phyloP scores from a whole-genome alignment of 2,797 vertebrate species.

The Phrynocephalus guinanensis region DNA sequence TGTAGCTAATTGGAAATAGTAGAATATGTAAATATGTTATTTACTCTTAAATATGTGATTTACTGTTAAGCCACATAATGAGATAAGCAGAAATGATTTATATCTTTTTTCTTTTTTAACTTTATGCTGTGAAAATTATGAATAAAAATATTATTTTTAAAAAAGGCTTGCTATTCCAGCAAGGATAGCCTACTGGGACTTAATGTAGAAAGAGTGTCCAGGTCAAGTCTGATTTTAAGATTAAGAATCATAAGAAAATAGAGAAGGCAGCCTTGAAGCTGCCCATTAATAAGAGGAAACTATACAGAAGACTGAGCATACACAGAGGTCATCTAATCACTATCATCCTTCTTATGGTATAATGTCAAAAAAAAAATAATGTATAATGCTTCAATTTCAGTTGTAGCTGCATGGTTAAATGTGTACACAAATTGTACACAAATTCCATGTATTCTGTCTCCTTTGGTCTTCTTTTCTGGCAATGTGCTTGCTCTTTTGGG shows the following conservation, averaged over 20 bases:
- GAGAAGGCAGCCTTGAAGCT: neutral
- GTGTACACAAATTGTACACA: neutral
- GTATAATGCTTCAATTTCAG: neutral
- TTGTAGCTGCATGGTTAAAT: neutral
- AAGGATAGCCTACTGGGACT: too few species aligned
- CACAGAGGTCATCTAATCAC: neutral
- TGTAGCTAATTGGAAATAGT: too few species aligned
- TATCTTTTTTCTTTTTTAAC: too few species aligned
- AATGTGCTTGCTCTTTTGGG: neutral
- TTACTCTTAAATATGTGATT: too few species aligned
- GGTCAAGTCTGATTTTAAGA: neutral
- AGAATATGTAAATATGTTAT: too few species aligned
- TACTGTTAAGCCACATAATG: too few species aligned
- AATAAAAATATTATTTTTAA: neutral
- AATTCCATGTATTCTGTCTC: neutral
- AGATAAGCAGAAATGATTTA: too few species aligned
- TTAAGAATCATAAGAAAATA: constrained; percentile 3
- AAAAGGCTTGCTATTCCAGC: too few species aligned
- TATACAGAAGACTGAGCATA: too few species aligned
- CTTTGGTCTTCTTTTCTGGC: neutral
- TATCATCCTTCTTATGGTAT: neutral
- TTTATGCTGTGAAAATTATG: too few species aligned
- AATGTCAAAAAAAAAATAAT: neutral
- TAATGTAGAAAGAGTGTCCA: too few species aligned
- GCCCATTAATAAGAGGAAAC: neutral